Evolutionary conservation across 1,140 invertebrate species (phyloP).

Genomic region (Chelonus insularis): DNA sequence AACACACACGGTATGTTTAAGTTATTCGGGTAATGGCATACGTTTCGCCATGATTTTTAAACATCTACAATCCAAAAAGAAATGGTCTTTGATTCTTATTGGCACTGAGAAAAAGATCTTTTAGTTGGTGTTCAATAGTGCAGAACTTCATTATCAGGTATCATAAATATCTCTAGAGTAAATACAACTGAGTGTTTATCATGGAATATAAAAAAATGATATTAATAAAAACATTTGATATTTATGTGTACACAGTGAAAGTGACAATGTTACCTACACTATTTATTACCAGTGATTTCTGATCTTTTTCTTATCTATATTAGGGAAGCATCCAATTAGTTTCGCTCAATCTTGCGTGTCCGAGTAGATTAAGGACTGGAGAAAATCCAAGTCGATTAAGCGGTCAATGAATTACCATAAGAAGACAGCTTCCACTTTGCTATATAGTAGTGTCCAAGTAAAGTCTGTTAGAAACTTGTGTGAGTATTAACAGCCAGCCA

Average conservation of each 20-base stretch:
- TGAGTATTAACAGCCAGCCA: no score
- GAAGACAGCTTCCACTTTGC: slow-evolving; percentile 26
- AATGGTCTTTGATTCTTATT: slow-evolving; percentile 20
- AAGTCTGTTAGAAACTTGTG: neutral
- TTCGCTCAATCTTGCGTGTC: slow-evolving; percentile 17
- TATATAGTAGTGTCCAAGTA: neutral
- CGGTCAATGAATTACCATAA: slow-evolving; percentile 39
- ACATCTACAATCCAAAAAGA: slow-evolving; percentile 27
- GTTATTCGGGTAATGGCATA: slow-evolving; percentile 37
- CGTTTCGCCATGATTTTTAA: slow-evolving; percentile 37
- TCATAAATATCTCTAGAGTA: no score
- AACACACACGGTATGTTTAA: slow-evolving; percentile 24
- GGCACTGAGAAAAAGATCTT: neutral
- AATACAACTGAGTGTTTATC: no score
- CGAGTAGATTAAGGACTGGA: neutral
- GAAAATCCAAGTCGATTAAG: slow-evolving; percentile 32
- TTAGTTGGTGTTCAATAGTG: no score
- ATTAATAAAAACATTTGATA: no score
- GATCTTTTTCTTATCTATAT: neutral
- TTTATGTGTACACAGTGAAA: neutral
- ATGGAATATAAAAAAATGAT: no score
- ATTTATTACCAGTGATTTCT: slow-evolving; percentile 16
- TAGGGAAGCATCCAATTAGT: slow-evolving; percentile 12
- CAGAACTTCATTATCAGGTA: no score
- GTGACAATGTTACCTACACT: neutral